Conservation (phyloP, 2,888 invertebrate species). For the Invenusta paracnida region DNA sequence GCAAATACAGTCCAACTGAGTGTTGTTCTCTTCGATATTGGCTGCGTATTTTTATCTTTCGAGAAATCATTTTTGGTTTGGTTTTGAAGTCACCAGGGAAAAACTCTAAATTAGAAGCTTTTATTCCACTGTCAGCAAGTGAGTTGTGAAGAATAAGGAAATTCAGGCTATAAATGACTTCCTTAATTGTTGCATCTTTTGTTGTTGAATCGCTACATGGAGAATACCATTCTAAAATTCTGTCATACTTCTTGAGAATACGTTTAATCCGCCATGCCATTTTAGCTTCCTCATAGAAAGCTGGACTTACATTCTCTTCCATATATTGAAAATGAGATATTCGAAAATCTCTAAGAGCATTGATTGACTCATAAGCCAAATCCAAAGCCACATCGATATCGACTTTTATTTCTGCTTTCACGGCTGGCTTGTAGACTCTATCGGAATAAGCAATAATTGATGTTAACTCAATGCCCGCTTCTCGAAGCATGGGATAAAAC, state of each 20-base stretch:
- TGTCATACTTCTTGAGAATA: background rate
- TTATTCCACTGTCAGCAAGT: background rate
- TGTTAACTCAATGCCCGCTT: too few species aligned
- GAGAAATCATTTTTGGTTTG: slow-evolving; percentile 9
- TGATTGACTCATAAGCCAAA: background rate
- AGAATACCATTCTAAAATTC: background rate
- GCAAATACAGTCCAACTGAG: slow-evolving; percentile 24
- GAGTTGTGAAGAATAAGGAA: background rate
- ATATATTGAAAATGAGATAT: too few species aligned
- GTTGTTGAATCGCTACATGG: background rate
- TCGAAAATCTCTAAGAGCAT: background rate
- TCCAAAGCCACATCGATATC: background rate
- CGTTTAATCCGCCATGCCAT: background rate
- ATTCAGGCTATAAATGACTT: background rate
- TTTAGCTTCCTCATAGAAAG: background rate
- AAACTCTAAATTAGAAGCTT: background rate
- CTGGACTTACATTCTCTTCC: background rate
- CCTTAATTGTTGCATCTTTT: background rate
- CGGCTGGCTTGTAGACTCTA: too few species aligned
- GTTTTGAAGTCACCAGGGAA: slow-evolving; percentile 30
- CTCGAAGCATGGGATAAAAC: too few species aligned
- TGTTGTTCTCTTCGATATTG: too few species aligned
- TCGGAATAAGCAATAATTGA: too few species aligned
- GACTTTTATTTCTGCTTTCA: too few species aligned
- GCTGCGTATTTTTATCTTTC: too few species aligned